A percentile compares a stretch with the other conserved stretches of the same genome.
phyloP scores from a whole-genome alignment of 2,797 vertebrate genomes.

The Coregonus ussuriensis region DNA sequence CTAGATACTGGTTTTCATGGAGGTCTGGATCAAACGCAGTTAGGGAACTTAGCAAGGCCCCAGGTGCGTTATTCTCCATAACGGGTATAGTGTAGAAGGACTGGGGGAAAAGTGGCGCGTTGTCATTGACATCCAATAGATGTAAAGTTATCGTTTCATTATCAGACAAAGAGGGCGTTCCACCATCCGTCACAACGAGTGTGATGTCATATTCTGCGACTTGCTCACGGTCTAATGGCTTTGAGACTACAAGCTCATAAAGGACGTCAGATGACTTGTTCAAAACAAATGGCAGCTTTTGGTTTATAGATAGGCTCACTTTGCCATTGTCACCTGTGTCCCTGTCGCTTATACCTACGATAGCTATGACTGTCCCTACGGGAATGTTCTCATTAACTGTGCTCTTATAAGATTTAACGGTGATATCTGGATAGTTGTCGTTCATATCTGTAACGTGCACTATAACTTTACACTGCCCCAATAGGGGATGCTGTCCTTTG shows the following conservation, averaged over 20 bases:
- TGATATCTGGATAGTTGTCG: slow-evolving; percentile 78
- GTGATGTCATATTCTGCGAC: slow-evolving; percentile 65
- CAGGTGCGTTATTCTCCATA: slow-evolving; percentile 66
- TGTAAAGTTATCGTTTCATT: slow-evolving; percentile 68
- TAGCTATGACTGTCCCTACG: slow-evolving; percentile 71
- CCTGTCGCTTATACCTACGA: slow-evolving; percentile 74
- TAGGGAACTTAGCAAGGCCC: slow-evolving; percentile 59
- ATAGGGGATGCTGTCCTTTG: slow-evolving; percentile 69
- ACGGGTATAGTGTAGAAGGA: slow-evolving; percentile 66
- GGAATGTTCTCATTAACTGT: slow-evolving; percentile 71
- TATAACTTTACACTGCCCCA: slow-evolving; percentile 75
- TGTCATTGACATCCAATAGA: slow-evolving; percentile 73
- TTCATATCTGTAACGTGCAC: slow-evolving; percentile 78
- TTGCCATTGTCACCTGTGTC: slow-evolving; percentile 77
- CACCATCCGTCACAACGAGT: slow-evolving; percentile 63
- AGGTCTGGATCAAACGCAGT: slow-evolving; percentile 64
- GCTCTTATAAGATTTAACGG: slow-evolving; percentile 72
- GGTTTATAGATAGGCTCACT: slow-evolving; percentile 62
- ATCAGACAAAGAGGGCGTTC: slow-evolving; percentile 61
- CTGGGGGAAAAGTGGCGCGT: slow-evolving; percentile 61
- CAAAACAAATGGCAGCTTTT: slow-evolving; percentile 67
- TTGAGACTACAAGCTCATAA: slow-evolving; percentile 64
- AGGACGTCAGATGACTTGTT: slow-evolving; percentile 58
- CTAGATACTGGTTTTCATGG: slow-evolving; percentile 62
- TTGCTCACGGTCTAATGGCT: slow-evolving; percentile 65